These are phyloP conservation scores for Drosophila nigromelanica DNA, from an alignment of 1,140 invertebrate species.

Conservation along the genomic window DNA sequence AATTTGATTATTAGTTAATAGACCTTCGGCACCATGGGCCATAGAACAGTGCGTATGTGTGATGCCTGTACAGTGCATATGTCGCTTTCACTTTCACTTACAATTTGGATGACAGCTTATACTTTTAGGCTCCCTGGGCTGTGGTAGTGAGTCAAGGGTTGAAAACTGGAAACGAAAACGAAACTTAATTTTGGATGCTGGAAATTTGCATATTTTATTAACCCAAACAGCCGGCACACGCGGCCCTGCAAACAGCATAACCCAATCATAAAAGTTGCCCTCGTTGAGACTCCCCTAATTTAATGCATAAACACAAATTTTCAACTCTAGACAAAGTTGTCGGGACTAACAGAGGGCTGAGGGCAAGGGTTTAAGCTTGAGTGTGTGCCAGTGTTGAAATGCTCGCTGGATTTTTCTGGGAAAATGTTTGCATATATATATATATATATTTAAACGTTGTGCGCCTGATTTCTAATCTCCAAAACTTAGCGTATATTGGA, in stretches of 20 bases:
- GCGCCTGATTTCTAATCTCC: constrained; percentile 43
- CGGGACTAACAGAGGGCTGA: constrained; percentile 19
- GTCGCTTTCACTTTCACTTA: constrained; percentile 13
- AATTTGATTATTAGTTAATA: constrained; percentile 70
- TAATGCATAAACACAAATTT: constrained; percentile 76
- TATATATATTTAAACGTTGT: constrained; percentile 71
- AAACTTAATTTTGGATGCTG: constrained; percentile 74
- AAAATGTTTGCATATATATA: constrained; percentile 17
- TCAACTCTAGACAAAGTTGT: constrained; percentile 55
- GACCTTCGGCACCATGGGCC: constrained; percentile 9
- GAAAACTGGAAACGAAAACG: constrained; percentile 34
- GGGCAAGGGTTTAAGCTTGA: constrained; percentile 26
- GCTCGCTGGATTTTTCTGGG: constrained; percentile 42
- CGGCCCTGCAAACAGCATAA: constrained; percentile 53
- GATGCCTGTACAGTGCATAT: constrained; percentile 35
- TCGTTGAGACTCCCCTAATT: constrained; percentile 60
- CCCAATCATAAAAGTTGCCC: constrained; percentile 76
- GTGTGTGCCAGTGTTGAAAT: constrained; percentile 20
- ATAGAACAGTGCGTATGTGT: constrained; percentile 51
- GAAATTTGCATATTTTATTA: constrained; percentile 80
- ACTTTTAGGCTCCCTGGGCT: neutral
- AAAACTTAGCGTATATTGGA: constrained; percentile 1
- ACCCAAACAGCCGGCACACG: constrained; percentile 71
- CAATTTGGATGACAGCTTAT: neutral
- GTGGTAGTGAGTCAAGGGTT: constrained; percentile 40